Evolutionary conservation across 2,797 vertebrate species (phyloP), one percentile per base, ranked within the genome.

Genomic region (Hippopotamyrus pictus): DNA sequence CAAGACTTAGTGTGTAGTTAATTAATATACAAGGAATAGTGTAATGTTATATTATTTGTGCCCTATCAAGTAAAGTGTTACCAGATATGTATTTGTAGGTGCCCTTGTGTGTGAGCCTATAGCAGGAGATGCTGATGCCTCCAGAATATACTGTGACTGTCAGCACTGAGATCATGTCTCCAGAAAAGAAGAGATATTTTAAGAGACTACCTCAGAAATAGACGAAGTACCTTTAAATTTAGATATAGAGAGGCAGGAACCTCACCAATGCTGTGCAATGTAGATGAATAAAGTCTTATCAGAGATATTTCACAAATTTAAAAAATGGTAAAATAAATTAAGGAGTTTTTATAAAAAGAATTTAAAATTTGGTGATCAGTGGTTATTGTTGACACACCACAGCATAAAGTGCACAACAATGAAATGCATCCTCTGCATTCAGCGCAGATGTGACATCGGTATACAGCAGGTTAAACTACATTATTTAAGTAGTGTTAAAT

Each of bases 211-310:
- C 8, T n/a, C 51, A 76, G 85, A 89, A 84, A 90, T 76, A 76
- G 89, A 89, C 89, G 53, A 86, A 83, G 14, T 50, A 48, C 37
- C 85, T 89, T 87, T 37, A 73, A 41, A 87, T 88, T 88, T 88
- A 90, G 37, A 73, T 90, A 51, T 89, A 50, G 87, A 76, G 84
- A 44, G 44, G 37, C 19, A 89, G 33, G 22, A 46, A 19, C 79
- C 79, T 46, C 50, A 22, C 73, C 76, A 59, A 5, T 54, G 51
- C 83, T 85, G 51, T 84, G 59, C 51, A 73, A 86, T 69, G 25
- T 62, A 86, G 59, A 89, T 22, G 50, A 86, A 86, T 51, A 83
- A 48, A 84, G 51, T 84, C 37, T 41, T 25, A n/a, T 53, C 41
- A 82, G 17, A 22, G 3, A 46, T 82, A 46, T 82, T 22, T 82